Conservation (phyloP, 2,113 vertebrate species). For the Poicephalus meyeri region DNA sequence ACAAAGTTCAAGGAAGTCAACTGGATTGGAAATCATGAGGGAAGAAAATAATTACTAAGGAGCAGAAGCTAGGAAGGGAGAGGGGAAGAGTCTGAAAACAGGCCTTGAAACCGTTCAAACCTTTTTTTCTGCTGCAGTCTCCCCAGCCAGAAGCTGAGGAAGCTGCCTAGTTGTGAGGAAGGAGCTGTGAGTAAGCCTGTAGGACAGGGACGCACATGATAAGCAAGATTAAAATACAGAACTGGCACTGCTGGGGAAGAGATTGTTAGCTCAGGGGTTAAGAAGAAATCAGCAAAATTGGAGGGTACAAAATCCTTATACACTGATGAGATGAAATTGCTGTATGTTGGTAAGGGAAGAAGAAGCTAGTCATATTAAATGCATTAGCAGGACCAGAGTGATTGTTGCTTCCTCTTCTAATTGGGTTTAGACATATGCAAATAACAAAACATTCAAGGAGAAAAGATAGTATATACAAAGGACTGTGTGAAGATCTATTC, state of each 20-base stretch:
- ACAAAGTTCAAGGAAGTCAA: neutral
- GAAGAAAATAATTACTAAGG: neutral
- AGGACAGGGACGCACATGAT: accelerated
- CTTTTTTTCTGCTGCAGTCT: neutral
- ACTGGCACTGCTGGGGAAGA: neutral
- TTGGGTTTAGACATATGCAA: neutral
- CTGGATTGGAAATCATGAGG: neutral
- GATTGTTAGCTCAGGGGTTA: neutral
- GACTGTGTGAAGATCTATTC: neutral
- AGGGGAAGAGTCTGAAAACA: neutral
- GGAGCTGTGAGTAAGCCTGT: neutral
- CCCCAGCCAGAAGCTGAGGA: neutral
- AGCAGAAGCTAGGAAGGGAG: neutral
- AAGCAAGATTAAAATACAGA: neutral
- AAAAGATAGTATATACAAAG: neutral
- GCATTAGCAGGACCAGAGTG: neutral
- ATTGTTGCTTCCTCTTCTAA: neutral
- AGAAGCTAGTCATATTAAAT: neutral
- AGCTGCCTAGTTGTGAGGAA: neutral
- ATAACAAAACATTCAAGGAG: neutral
- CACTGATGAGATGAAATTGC: neutral
- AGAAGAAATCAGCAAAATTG: neutral
- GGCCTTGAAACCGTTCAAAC: neutral
- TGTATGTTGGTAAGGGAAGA: neutral
- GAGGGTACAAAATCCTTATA: neutral